These are phyloP conservation scores for Epicauta chinensis DNA, from an alignment of 1,140 invertebrate species.

Conservation along the genomic window DNA sequence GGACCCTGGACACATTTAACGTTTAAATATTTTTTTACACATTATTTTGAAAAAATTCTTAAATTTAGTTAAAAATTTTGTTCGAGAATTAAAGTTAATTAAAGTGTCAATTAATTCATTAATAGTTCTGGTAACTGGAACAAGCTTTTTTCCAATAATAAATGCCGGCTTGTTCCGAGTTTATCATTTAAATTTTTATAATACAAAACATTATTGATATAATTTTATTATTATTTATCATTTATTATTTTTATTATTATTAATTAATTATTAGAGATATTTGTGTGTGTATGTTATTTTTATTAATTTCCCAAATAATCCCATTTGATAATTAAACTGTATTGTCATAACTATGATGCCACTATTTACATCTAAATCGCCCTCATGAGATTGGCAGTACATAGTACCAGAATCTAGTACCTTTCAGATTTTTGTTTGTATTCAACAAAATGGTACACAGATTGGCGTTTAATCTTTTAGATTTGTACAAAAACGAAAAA, in stretches of 20 bases:
- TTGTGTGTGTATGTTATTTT: background rate
- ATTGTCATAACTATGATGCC: constrained; percentile 22
- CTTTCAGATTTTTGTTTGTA: background rate
- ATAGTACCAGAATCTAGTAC: constrained; percentile 13
- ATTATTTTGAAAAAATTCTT: constrained; percentile 16
- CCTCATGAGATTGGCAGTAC: constrained; percentile 13
- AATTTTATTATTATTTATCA: constrained; percentile 2
- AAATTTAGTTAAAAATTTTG: constrained; percentile 11
- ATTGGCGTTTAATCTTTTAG: constrained; percentile 9
- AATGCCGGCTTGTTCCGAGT: too few species aligned
- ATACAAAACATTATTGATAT: too few species aligned
- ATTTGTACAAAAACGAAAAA: background rate
- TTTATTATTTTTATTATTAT: too few species aligned
- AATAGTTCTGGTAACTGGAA: too few species aligned
- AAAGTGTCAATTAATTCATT: too few species aligned
- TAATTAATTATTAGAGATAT: constrained; percentile 12
- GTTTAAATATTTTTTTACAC: constrained; percentile 12
- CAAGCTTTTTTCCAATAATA: too few species aligned
- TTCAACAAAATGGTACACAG: constrained; percentile 10
- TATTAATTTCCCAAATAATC: background rate
- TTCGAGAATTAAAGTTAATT: too few species aligned
- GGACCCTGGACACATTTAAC: constrained; percentile 17
- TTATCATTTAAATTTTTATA: too few species aligned
- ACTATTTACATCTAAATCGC: constrained; percentile 11
- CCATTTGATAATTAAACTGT: constrained; percentile 7